Percentiles rank a stretch among this genome's conserved stretches.
Evolutionary conservation across 2,113 vertebrate species (phyloP).

Genomic region (Sinocyclocheilus rhinocerous): DNA sequence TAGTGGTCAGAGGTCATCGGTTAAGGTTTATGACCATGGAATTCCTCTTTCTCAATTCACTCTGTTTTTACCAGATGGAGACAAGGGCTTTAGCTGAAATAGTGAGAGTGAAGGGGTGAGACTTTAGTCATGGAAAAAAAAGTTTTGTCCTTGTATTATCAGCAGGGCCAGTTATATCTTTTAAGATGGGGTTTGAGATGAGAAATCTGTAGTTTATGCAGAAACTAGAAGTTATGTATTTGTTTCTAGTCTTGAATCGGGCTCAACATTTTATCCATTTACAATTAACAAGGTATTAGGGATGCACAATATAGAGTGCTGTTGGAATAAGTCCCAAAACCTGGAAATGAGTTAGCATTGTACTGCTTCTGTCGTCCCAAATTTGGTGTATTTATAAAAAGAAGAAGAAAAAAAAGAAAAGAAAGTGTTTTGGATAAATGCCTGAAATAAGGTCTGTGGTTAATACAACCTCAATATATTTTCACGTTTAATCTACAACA

Average conservation of each 20-base stretch:
- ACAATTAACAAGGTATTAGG: no score
- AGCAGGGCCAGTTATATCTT: no score
- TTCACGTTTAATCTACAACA: not conserved
- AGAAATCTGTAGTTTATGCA: not conserved
- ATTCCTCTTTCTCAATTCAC: not conserved
- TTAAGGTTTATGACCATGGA: conserved; percentile 19
- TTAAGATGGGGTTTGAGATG: no score
- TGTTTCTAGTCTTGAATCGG: no score
- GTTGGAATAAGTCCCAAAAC: no score
- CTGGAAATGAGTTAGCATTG: no score
- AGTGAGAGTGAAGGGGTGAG: not conserved
- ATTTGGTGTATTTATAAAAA: no score
- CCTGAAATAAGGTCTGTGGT: not conserved
- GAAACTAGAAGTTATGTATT: not conserved
- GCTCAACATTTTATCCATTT: no score
- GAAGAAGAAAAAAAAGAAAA: no score
- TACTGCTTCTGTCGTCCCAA: no score
- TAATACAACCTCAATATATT: not conserved
- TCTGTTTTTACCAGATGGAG: not conserved
- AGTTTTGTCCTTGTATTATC: no score
- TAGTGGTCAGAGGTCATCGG: not conserved
- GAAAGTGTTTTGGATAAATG: not conserved
- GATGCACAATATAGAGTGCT: no score
- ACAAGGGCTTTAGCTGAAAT: not conserved
- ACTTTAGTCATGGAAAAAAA: not conserved